Conservation (phyloP, 2,113 vertebrate genomes). For the Anguilla rostrata region DNA sequence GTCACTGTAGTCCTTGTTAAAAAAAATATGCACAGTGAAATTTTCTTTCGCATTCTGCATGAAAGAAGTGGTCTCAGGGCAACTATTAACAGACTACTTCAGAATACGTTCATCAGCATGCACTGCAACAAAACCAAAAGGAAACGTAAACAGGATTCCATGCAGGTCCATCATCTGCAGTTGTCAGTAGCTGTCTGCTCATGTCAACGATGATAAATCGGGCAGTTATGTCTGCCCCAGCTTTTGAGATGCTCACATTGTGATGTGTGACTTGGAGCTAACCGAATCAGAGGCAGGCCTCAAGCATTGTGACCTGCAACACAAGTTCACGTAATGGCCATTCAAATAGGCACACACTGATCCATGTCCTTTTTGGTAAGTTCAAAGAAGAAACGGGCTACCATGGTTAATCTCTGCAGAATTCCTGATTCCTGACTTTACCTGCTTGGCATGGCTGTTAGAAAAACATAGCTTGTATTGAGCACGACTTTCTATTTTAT, state of each 20-base stretch:
- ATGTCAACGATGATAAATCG: not conserved
- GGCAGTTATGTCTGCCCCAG: not conserved
- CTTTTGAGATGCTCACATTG: not conserved
- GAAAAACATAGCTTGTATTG: not conserved
- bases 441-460: not conserved
- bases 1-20: not conserved
- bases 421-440: not conserved
- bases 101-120: not conserved
- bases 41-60: not conserved
- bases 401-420: conserved; percentile 3
- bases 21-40: not conserved
- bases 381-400: not conserved
- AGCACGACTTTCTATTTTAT: not conserved
- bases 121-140: not conserved
- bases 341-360: not conserved
- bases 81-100: not conserved
- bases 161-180: not conserved
- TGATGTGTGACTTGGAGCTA: not conserved
- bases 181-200: not conserved
- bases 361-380: not conserved
- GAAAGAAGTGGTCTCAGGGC: not conserved
- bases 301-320: not conserved
- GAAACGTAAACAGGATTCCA: not conserved
- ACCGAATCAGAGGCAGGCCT: not conserved
- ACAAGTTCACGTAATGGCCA: not conserved